A percentile compares a stretch with the other conserved stretches of the same genome.
Conservation (phyloP, 2,888 invertebrate species). For the Oeneis ivallda region DNA sequence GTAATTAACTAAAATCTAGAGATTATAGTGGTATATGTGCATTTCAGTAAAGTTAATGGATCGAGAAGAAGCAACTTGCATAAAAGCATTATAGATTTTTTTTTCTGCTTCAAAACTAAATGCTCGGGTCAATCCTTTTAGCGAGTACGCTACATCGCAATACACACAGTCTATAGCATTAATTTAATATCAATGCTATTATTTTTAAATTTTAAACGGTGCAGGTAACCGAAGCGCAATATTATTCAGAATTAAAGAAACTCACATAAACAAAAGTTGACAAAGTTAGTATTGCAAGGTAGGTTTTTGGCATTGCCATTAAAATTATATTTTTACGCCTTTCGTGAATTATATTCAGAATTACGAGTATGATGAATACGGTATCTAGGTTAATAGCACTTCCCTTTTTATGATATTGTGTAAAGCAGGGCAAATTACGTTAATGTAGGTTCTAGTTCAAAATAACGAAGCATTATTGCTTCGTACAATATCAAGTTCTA, state of each 20-base stretch:
- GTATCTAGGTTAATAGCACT: conserved; percentile 10
- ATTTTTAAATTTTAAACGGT: neutral
- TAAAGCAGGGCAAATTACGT: neutral
- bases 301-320: too few species aligned
- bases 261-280: neutral
- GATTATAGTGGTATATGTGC: too few species aligned
- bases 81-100: neutral
- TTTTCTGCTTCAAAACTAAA: neutral
- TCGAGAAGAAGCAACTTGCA: neutral
- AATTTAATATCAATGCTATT: neutral
- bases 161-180: neutral
- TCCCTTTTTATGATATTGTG: conserved; percentile 7
- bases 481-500: neutral
- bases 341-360: conserved; percentile 23
- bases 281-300: conserved; percentile 3
- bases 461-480: conserved; percentile 3
- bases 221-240: too few species aligned
- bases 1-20: too few species aligned
- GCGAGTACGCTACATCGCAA: conserved; percentile 3
- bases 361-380: conserved; percentile 14
- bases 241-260: neutral
- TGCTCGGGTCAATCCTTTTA: conserved; percentile 11
- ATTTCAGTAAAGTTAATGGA: neutral
- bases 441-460: neutral
- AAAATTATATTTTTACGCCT: conserved; percentile 20